Percentiles rank a stretch among this genome's conserved stretches.
phyloP scores from a whole-genome alignment of 2,113 vertebrate genomes.

The Oryzias celebensis region DNA sequence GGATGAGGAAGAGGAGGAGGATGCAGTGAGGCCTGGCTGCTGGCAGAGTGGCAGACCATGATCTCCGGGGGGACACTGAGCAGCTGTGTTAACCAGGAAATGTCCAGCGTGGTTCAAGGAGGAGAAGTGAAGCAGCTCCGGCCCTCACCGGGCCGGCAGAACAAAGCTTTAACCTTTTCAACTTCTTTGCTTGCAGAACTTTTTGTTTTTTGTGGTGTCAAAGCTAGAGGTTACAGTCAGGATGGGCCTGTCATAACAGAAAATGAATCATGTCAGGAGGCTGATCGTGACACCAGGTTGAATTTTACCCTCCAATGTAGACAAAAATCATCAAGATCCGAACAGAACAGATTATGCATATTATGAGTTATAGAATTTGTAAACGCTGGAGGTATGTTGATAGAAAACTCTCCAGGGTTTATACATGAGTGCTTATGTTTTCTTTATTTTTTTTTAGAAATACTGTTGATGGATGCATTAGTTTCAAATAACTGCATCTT shows the following conservation, averaged over 20 bases:
- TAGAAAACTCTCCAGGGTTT: too few species aligned
- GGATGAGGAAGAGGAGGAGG: slow-evolving; percentile 33
- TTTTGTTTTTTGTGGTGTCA: background rate
- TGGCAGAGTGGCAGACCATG: slow-evolving; percentile 25
- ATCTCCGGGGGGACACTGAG: slow-evolving; percentile 26
- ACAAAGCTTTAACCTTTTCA: background rate
- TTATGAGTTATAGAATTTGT: too few species aligned
- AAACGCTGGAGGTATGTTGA: too few species aligned
- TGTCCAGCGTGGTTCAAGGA: slow-evolving; percentile 10
- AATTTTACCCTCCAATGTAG: background rate
- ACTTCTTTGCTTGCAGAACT: background rate
- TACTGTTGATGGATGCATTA: too few species aligned
- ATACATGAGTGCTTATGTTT: too few species aligned
- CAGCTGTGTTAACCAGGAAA: slow-evolving; percentile 48
- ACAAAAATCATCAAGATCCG: background rate
- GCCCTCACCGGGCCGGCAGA: background rate
- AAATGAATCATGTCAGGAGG: background rate
- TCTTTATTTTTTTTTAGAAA: too few species aligned
- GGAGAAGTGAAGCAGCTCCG: slow-evolving; percentile 5
- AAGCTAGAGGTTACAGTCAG: background rate
- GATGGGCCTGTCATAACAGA: background rate
- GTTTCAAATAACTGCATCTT: too few species aligned
- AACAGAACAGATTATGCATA: background rate
- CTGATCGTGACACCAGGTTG: too few species aligned
- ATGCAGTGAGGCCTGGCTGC: slow-evolving; percentile 41